Conservation (phyloP, 2,888 invertebrate genomes). For the Drosophila mimica region DNA sequence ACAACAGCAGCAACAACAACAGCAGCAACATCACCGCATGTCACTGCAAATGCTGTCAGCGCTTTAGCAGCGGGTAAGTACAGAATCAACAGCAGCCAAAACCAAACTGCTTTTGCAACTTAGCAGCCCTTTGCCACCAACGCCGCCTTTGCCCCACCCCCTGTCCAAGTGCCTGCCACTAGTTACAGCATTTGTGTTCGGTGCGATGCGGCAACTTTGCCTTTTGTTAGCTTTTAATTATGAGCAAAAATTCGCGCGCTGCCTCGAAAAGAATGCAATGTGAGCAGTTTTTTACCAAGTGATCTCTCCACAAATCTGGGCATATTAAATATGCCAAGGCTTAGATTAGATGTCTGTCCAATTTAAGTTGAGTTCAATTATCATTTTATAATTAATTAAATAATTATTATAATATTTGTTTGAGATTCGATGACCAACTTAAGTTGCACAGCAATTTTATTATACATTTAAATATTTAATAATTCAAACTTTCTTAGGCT, state of each 20-base stretch:
- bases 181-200: slow-evolving; percentile 30
- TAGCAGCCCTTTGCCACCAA: background rate
- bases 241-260: slow-evolving; percentile 62
- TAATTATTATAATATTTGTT: background rate
- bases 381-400: background rate
- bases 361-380: background rate
- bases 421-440: background rate
- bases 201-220: slow-evolving; percentile 51
- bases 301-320: background rate
- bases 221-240: slow-evolving; percentile 83
- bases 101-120: slow-evolving; percentile 18
- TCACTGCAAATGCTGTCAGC: slow-evolving; percentile 60
- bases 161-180: slow-evolving; percentile 4
- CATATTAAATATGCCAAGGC: slow-evolving; percentile 12
- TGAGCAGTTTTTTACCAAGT: slow-evolving; percentile 54
- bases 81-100: slow-evolving; percentile 38
- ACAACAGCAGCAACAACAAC: slow-evolving; percentile 30
- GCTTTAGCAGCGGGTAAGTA: slow-evolving; percentile 71
- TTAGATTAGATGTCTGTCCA: background rate
- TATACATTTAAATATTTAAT: no score
- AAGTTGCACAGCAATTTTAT: background rate
- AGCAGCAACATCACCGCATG: slow-evolving; percentile 61
- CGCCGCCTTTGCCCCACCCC: background rate
- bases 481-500: background rate
- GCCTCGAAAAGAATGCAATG: slow-evolving; percentile 56